Conservation (phyloP, 37 sponge, comb jelly and placozoan genomes). For the Theonella swinhoei region DNA sequence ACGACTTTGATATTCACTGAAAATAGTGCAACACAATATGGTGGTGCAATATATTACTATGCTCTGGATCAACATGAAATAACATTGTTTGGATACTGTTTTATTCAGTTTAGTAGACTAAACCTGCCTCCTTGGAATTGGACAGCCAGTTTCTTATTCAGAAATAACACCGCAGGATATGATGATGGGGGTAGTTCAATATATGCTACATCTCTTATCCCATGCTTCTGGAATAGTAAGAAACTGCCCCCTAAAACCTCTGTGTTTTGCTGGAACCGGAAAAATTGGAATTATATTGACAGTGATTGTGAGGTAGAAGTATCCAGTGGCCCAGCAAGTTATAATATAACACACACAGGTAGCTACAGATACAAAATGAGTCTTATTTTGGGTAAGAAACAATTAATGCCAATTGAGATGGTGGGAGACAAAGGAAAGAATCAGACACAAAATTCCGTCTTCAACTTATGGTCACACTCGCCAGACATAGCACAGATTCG, state of each 20-base stretch:
- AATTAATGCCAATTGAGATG: not conserved
- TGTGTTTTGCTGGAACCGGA: constrained; percentile 19
- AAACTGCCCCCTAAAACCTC: not conserved
- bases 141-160: constrained; percentile 29
- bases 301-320: constrained; percentile 3
- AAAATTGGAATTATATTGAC: constrained; percentile 18
- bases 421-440: not conserved
- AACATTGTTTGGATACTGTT: constrained; percentile 36
- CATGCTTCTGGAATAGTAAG: constrained; percentile 28
- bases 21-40: constrained; percentile 29
- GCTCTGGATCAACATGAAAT: constrained; percentile 29
- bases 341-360: no score
- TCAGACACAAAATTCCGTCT: not conserved
- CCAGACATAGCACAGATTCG: not conserved
- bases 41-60: constrained; percentile 42
- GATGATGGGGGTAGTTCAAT: constrained; percentile 19
- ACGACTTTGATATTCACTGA: not conserved
- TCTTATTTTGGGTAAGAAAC: constrained; percentile 10
- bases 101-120: constrained; percentile 22
- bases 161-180: constrained; percentile 22
- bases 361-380: not conserved
- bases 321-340: constrained; percentile 9
- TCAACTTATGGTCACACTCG: not conserved
- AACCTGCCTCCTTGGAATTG: not conserved
- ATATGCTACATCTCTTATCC: constrained; percentile 42